phyloP scores from a whole-genome alignment of 2,888 invertebrate genomes.

The Hydroisotoma schaefferi region DNA sequence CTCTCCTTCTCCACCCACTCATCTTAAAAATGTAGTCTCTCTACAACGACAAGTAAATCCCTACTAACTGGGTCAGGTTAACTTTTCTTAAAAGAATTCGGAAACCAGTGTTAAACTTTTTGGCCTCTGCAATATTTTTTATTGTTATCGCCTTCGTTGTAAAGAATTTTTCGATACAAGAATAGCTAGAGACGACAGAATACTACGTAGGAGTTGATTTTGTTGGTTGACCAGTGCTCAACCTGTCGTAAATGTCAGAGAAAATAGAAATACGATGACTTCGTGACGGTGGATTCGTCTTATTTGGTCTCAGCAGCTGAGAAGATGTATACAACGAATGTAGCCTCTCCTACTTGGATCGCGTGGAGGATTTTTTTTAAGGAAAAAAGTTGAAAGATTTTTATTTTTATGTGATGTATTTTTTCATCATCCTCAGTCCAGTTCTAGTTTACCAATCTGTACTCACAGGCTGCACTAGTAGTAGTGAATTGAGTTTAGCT shows the following conservation, averaged over 20 bases:
- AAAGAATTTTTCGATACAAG: too few species aligned
- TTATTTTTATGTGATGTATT: background rate
- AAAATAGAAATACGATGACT: background rate
- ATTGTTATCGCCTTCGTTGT: too few species aligned
- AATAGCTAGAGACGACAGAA: background rate
- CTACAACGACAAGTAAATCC: too few species aligned
- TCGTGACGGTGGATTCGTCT: background rate
- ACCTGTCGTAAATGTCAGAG: constrained; percentile 7
- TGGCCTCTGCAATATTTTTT: too few species aligned
- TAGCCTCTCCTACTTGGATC: too few species aligned
- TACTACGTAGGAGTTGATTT: background rate
- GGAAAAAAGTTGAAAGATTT: too few species aligned
- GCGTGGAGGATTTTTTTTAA: background rate
- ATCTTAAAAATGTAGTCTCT: background rate
- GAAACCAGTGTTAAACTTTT: too few species aligned
- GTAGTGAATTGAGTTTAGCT: background rate
- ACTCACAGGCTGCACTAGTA: background rate
- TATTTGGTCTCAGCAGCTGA: background rate
- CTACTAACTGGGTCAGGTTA: background rate
- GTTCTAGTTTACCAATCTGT: background rate
- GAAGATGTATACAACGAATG: background rate
- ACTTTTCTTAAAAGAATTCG: too few species aligned
- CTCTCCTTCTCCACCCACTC: background rate
- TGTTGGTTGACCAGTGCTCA: background rate
- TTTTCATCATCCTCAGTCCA: background rate